Conservation (phyloP, 2,113 vertebrate genomes). For the Nothoprocta pentlandii region DNA sequence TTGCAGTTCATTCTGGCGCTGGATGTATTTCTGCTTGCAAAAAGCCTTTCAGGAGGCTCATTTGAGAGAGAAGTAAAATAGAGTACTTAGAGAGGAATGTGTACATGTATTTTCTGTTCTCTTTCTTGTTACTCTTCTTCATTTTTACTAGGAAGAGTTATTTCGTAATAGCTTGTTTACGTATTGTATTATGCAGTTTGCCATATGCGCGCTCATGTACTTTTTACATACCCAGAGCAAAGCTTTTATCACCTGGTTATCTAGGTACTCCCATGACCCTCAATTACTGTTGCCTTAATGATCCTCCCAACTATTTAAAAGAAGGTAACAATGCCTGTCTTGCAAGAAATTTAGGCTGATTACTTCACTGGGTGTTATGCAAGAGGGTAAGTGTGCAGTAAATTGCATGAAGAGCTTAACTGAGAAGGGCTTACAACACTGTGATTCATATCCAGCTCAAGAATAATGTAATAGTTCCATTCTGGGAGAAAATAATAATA, state of each 20-base stretch:
- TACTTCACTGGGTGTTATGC: slow-evolving; percentile 38
- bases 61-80: neutral
- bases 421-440: slow-evolving; percentile 30
- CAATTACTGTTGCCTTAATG: slow-evolving; percentile 46
- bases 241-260: neutral
- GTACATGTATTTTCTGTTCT: neutral
- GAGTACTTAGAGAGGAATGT: neutral
- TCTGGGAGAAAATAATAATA: neutral
- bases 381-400: slow-evolving; percentile 28
- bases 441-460: neutral
- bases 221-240: slow-evolving; percentile 1
- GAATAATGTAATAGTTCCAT: neutral
- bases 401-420: slow-evolving; percentile 8
- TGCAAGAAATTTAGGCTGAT: slow-evolving; percentile 51
- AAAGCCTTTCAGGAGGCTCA: neutral
- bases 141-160: neutral
- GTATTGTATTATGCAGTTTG: neutral
- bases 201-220: neutral
- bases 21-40: neutral
- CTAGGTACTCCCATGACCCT: neutral
- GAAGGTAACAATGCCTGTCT: slow-evolving; percentile 22
- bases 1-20: neutral
- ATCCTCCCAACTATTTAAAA: slow-evolving; percentile 32
- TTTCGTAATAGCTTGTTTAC: neutral
- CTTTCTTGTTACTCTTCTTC: neutral